Percentiles rank a stretch among this genome's conserved stretches.
Conservation (phyloP, 2,888 invertebrate genomes). For the Diarsia mendica region DNA sequence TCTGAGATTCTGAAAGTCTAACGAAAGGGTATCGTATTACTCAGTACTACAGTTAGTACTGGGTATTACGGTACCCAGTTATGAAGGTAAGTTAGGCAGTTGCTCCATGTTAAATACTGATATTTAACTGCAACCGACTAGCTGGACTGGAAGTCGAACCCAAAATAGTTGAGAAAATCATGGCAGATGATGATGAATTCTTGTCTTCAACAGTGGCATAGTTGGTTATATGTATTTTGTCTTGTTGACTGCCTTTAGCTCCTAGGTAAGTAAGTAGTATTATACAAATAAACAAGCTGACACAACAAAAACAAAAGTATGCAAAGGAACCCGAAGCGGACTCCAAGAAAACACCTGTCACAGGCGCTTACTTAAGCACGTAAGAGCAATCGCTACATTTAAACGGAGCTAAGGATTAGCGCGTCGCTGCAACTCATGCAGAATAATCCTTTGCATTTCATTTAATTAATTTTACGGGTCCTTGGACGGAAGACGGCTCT, state of each 20-base stretch:
- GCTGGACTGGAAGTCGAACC: too few relatives aligned
- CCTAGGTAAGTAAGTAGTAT: not conserved
- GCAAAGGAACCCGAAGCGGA: not conserved
- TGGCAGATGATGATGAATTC: too few relatives aligned
- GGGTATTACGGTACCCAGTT: too few relatives aligned
- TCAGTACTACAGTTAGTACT: too few relatives aligned
- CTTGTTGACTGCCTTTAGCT: not conserved
- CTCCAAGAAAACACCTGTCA: slow-evolving; percentile 13
- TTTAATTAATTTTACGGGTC: slow-evolving; percentile 81
- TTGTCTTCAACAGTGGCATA: not conserved
- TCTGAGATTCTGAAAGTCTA: too few relatives aligned
- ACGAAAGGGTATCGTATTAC: too few relatives aligned
- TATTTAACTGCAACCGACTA: too few relatives aligned
- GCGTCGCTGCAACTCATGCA: slow-evolving; percentile 70
- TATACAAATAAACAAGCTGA: not conserved
- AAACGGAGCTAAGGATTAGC: slow-evolving; percentile 56
- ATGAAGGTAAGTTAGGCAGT: too few relatives aligned
- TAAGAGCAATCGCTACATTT: slow-evolving; percentile 64
- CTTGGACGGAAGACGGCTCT: slow-evolving; percentile 71
- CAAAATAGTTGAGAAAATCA: too few relatives aligned
- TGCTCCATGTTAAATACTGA: too few relatives aligned
- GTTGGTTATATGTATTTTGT: not conserved
- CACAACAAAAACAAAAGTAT: slow-evolving; percentile 2
- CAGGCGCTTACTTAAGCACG: slow-evolving; percentile 53
- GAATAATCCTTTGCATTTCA: slow-evolving; percentile 77